These are phyloP conservation scores for Xylota sylvarum DNA, from an alignment of 2,888 invertebrate species.

Conservation along the genomic window DNA sequence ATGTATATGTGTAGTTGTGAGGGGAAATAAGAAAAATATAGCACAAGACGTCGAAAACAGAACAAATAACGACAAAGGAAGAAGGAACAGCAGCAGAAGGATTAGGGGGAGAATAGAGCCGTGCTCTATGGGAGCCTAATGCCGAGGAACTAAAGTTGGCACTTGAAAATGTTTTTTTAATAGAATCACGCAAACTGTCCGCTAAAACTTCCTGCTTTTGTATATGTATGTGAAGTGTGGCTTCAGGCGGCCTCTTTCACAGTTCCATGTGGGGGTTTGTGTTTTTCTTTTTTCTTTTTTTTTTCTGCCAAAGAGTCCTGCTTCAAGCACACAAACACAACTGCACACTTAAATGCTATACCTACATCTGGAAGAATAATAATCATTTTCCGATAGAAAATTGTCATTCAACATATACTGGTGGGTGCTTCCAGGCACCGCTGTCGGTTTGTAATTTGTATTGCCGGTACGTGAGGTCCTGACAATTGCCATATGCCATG, in stretches of 20 bases:
- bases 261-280: constrained; percentile 1
- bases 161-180: constrained; percentile 72
- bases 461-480: constrained; percentile 70
- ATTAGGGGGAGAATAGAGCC: constrained; percentile 42
- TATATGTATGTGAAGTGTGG: constrained; percentile 7
- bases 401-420: constrained; percentile 63
- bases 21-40: constrained; percentile 16
- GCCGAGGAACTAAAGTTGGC: constrained; percentile 60
- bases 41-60: constrained; percentile 44
- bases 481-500: constrained; percentile 36
- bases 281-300: background rate
- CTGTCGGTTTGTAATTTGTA: constrained; percentile 68
- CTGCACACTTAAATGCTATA: background rate
- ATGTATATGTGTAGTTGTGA: background rate
- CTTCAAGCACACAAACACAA: constrained; percentile 9
- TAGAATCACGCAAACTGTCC: constrained; percentile 72
- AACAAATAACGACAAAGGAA: constrained; percentile 26
- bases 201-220: constrained; percentile 25
- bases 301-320: constrained; percentile 1
- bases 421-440: constrained; percentile 48
- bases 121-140: constrained; percentile 53
- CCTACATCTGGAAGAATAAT: constrained; percentile 22
- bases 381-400: constrained; percentile 70
- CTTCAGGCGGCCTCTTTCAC: constrained; percentile 38
- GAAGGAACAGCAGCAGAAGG: constrained; percentile 1